Conservation (phyloP, 2,797 vertebrate species). For the Anas bahamensis region DNA sequence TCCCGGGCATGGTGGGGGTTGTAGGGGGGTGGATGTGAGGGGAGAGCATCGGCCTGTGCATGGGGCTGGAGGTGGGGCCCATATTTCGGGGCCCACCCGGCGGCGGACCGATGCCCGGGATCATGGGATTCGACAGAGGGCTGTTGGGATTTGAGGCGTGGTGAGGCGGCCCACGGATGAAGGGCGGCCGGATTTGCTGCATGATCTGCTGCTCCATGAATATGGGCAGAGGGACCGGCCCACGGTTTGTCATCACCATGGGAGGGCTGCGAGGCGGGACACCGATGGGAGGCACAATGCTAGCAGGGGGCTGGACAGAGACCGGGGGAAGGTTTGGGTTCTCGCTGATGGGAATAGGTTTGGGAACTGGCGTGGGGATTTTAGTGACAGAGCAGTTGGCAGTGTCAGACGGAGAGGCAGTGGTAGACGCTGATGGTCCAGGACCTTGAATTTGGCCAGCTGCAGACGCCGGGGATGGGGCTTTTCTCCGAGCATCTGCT, state of each 20-base stretch:
- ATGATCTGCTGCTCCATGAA: conserved; percentile 99
- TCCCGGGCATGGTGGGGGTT: conserved; percentile 88
- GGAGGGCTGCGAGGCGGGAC: conserved; percentile 93
- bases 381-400: conserved; percentile 91
- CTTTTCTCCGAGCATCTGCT: conserved; percentile 92
- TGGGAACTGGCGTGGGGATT: conserved; percentile 94
- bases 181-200: conserved; percentile 95
- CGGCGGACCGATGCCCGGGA: conserved; percentile 93
- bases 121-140: conserved; percentile 93
- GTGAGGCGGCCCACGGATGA: conserved; percentile 87
- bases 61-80: conserved; percentile 92
- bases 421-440: conserved; percentile 87
- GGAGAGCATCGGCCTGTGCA: conserved; percentile 94
- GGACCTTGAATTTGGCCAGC: conserved; percentile 84
- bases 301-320: conserved; percentile 84
- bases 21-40: conserved; percentile 92
- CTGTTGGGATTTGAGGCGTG: conserved; percentile 93
- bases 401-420: conserved; percentile 91
- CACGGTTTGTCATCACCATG: conserved; percentile 98
- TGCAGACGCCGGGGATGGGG: conserved; percentile 90
- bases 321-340: conserved; percentile 88
- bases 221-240: conserved; percentile 94
- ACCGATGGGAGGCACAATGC: conserved; percentile 87
- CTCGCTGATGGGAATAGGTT: conserved; percentile 87
- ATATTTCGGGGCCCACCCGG: conserved; percentile 85